phyloP scores from a whole-genome alignment of 2,888 invertebrate genomes.

The Tetropium fuscum region DNA sequence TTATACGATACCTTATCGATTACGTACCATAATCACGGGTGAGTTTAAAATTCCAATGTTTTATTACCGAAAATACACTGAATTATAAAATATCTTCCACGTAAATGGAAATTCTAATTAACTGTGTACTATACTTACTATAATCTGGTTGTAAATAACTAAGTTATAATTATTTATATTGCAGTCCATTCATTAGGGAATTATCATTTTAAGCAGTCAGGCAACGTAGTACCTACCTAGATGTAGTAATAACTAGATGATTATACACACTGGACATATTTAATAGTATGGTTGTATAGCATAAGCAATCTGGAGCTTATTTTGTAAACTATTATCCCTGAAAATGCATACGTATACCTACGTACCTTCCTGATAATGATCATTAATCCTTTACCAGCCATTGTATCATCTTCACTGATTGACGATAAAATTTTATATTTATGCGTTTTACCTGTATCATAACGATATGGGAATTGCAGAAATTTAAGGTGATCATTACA shows the following conservation, averaged over 20 bases:
- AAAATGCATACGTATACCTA: too few relatives aligned
- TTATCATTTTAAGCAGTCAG: too few relatives aligned
- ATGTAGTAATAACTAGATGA: constrained; percentile 18
- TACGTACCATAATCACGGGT: too few relatives aligned
- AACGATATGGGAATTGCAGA: constrained; percentile 34
- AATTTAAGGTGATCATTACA: constrained; percentile 26
- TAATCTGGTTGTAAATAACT: too few relatives aligned
- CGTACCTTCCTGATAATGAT: constrained; percentile 17
- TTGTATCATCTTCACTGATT: constrained; percentile 21
- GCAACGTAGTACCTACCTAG: neutral
- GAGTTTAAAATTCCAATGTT: too few relatives aligned
- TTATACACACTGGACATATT: constrained; percentile 8
- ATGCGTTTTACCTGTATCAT: constrained; percentile 36
- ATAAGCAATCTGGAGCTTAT: constrained; percentile 11
- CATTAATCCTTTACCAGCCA: constrained; percentile 18
- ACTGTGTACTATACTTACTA: neutral
- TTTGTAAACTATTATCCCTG: too few relatives aligned
- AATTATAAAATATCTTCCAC: too few relatives aligned
- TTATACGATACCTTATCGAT: too few relatives aligned
- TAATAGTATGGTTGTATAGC: constrained; percentile 16
- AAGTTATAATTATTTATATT: too few relatives aligned
- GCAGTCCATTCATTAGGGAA: too few relatives aligned
- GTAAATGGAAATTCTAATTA: neutral
- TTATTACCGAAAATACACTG: too few relatives aligned
- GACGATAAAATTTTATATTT: constrained; percentile 36